A percentile compares a stretch with the other conserved stretches of the same genome.
phyloP scores from a whole-genome alignment of 2,888 invertebrate genomes.

The Rhamnusium bicolor region DNA sequence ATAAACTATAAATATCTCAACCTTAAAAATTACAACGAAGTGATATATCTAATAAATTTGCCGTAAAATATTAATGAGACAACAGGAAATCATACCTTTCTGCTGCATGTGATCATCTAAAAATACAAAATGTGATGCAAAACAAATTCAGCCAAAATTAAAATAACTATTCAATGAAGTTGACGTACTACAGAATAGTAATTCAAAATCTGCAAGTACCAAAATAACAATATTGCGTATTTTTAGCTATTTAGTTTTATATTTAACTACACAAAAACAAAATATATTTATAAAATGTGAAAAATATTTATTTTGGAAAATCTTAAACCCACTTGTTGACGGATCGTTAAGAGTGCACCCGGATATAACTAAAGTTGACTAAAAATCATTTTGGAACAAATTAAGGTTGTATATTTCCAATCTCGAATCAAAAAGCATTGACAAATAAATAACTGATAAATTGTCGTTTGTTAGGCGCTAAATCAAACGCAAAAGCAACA shows the following conservation, averaged over 20 bases:
- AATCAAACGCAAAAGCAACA: too few species aligned
- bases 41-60: not conserved
- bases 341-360: not conserved
- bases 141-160: not conserved
- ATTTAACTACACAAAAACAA: not conserved
- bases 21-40: not conserved
- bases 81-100: constrained; percentile 13
- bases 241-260: not conserved
- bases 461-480: too few species aligned
- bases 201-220: not conserved
- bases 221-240: constrained; percentile 14
- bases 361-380: not conserved
- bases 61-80: not conserved
- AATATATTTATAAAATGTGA: not conserved
- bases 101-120: not conserved
- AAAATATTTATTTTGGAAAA: constrained; percentile 24
- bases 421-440: too few species aligned
- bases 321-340: not conserved
- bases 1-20: too few species aligned
- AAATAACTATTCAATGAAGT: constrained; percentile 17
- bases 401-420: not conserved
- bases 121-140: constrained; percentile 14
- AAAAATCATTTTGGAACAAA: not conserved
- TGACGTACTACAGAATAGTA: not conserved
- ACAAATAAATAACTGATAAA: too few species aligned